phyloP scores from a whole-genome alignment of 2,888 invertebrate genomes.

The Petrolisthes manimaculis region DNA sequence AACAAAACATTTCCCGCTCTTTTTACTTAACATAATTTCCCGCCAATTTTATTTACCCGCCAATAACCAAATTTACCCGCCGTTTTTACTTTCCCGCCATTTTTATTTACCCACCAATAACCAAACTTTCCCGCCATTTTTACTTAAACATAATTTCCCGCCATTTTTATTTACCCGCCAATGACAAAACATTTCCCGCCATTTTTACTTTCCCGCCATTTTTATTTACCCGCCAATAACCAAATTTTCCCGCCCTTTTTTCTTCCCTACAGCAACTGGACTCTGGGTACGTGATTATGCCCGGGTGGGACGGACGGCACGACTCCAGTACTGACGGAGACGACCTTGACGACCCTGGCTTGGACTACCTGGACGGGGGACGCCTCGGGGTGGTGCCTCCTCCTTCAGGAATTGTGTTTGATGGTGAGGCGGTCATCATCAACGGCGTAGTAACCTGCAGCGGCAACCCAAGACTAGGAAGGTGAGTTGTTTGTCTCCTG shows the following conservation, averaged over 20 bases:
- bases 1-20: no score
- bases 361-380: constrained; percentile 67
- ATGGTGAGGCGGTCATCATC: constrained; percentile 90
- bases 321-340: constrained; percentile 73
- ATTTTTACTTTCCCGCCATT: no score
- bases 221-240: not conserved
- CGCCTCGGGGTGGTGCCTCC: constrained; percentile 75
- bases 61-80: not conserved
- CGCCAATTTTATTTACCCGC: not conserved
- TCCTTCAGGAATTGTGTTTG: constrained; percentile 84
- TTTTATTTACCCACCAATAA: not conserved
- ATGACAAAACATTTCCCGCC: not conserved
- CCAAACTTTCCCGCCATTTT: no score
- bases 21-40: no score
- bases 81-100: not conserved
- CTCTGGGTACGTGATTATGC: constrained; percentile 64
- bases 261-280: constrained; percentile 46
- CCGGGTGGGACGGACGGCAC: constrained; percentile 61
- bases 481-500: constrained; percentile 28
- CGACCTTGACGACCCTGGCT: constrained; percentile 74
- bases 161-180: not conserved
- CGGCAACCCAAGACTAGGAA: constrained; percentile 63
- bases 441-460: constrained; percentile 75
- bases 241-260: not conserved
- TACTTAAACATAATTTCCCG: no score